A percentile compares a stretch with the other conserved stretches of the same genome.
phyloP scores from a whole-genome alignment of 2,797 vertebrate genomes.

The Syngnathus rostellatus region DNA sequence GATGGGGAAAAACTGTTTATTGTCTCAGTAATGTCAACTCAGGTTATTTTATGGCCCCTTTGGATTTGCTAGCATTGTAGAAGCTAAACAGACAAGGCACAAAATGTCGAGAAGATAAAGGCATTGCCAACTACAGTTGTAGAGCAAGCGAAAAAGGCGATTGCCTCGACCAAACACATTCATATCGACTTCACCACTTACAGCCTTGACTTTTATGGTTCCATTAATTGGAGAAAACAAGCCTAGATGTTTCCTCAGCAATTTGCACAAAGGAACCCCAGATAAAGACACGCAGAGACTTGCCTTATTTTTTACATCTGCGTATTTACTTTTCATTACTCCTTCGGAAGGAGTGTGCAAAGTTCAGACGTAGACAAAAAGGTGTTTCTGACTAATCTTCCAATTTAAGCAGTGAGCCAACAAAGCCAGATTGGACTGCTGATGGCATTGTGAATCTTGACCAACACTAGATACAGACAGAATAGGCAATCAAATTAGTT shows the following conservation, averaged over 20 bases:
- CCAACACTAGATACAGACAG: not conserved
- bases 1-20: conserved; percentile 24
- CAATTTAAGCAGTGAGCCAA: conserved; percentile 31
- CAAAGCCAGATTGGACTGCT: conserved; percentile 7
- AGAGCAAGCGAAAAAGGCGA: conserved; percentile 8
- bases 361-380: conserved; percentile 50
- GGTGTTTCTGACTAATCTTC: conserved; percentile 43
- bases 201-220: conserved; percentile 34
- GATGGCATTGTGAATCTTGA: not conserved
- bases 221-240: conserved; percentile 44
- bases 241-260: conserved; percentile 23
- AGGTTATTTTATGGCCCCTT: conserved; percentile 34
- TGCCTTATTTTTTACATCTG: conserved; percentile 48
- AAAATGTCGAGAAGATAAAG: conserved; percentile 32
- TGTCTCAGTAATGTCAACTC: conserved; percentile 28
- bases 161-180: conserved; percentile 34
- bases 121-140: conserved; percentile 16
- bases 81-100: conserved; percentile 25
- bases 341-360: conserved; percentile 42
- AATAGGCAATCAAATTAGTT: not conserved
- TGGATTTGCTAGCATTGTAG: conserved; percentile 22
- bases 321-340: conserved; percentile 48
- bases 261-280: conserved; percentile 22
- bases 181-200: conserved; percentile 21
- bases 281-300: conserved; percentile 17